These are phyloP conservation scores for Arctopsyche grandis DNA, from an alignment of 1,140 invertebrate species.

Conservation along the genomic window DNA sequence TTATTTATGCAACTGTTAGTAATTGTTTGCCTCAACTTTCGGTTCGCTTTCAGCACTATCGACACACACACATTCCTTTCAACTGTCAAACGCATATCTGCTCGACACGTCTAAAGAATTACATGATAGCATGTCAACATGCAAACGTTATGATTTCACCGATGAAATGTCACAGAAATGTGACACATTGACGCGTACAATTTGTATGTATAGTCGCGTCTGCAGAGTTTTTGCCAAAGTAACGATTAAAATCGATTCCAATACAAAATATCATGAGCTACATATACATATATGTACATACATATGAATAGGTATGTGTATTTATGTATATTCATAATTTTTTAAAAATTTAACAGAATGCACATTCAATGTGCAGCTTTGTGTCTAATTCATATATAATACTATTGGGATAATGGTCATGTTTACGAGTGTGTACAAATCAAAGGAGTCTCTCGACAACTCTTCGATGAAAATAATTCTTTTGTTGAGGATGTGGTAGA, in stretches of 20 bases:
- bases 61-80: not conserved
- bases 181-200: not conserved
- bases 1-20: too few relatives aligned
- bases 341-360: too few relatives aligned
- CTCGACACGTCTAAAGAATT: not conserved
- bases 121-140: slow-evolving; percentile 10
- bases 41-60: not conserved
- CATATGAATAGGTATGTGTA: too few relatives aligned
- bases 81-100: slow-evolving; percentile 10
- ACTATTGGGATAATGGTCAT: not conserved
- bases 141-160: not conserved
- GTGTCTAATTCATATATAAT: not conserved
- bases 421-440: not conserved
- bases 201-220: not conserved
- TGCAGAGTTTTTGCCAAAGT: not conserved
- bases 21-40: not conserved
- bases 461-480: not conserved
- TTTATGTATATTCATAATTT: too few relatives aligned
- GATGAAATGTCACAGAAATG: not conserved
- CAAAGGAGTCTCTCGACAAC: not conserved
- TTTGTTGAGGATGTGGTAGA: not conserved
- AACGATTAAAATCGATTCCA: too few relatives aligned
- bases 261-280: too few relatives aligned
- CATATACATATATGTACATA: too few relatives aligned
- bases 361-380: too few relatives aligned